These are phyloP conservation scores for Meloe dianella DNA, from an alignment of 2,888 invertebrate species.

Conservation along the genomic window DNA sequence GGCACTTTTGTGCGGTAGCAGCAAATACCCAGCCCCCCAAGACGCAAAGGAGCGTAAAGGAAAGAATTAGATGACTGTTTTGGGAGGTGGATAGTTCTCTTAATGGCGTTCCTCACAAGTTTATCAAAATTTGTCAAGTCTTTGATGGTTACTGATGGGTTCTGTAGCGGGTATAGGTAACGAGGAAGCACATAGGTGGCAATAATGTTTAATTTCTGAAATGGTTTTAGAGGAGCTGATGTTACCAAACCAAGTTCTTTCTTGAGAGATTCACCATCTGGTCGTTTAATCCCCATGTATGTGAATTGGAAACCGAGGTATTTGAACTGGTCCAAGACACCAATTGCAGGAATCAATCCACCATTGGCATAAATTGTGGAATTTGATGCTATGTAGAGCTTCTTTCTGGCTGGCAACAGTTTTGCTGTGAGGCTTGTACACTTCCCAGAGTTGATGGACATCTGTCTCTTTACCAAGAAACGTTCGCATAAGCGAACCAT, in stretches of 20 bases:
- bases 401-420: not conserved
- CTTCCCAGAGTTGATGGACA: not conserved
- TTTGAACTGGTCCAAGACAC: not conserved
- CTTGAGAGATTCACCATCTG: not conserved
- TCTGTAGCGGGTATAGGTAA: too few relatives aligned
- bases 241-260: not conserved
- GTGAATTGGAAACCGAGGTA: not conserved
- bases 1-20: too few relatives aligned
- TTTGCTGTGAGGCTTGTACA: not conserved
- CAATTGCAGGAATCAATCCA: not conserved
- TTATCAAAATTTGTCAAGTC: too few relatives aligned
- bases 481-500: not conserved
- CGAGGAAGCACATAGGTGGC: not conserved
- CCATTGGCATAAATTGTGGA: not conserved
- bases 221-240: not conserved
- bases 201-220: not conserved
- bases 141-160: too few relatives aligned
- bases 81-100: too few relatives aligned
- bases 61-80: too few relatives aligned
- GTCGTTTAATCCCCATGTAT: not conserved
- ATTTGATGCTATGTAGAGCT: not conserved
- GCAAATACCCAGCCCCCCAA: too few relatives aligned
- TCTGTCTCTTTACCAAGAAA: not conserved
- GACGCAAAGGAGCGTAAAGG: too few relatives aligned
- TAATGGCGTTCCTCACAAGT: too few relatives aligned